Conservation (phyloP, 1,140 invertebrate species). For the Eumaeus atala region DNA sequence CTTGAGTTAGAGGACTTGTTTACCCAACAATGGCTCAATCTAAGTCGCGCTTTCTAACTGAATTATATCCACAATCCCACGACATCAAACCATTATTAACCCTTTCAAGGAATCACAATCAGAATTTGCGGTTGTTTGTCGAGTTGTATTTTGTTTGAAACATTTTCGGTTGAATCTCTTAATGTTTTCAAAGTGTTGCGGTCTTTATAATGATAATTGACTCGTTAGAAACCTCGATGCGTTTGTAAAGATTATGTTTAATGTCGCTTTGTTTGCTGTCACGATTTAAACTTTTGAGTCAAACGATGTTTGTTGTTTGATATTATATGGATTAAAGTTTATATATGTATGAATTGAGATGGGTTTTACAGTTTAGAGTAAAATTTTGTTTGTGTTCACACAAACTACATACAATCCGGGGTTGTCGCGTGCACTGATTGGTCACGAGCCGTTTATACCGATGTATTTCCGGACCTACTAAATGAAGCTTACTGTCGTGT, state of each 20-base stretch:
- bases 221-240: slow-evolving; percentile 27
- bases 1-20: slow-evolving; percentile 27
- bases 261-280: slow-evolving; percentile 20
- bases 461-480: no score
- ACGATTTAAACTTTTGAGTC: slow-evolving; percentile 6
- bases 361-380: no score
- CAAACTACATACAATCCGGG: no score
- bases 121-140: slow-evolving; percentile 65
- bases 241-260: slow-evolving; percentile 28
- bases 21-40: slow-evolving; percentile 62
- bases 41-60: slow-evolving; percentile 49
- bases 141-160: slow-evolving; percentile 42
- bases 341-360: no score
- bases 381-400: no score
- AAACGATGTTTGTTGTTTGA: slow-evolving; percentile 11
- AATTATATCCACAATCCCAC: slow-evolving; percentile 59
- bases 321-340: background rate
- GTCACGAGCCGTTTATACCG: no score
- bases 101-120: slow-evolving; percentile 64
- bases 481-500: no score
- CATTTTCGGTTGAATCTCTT: slow-evolving; percentile 52
- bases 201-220: slow-evolving; percentile 35
- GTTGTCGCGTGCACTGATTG: no score
- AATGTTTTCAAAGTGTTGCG: slow-evolving; percentile 45
- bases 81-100: slow-evolving; percentile 57